Conservation (phyloP, 2,888 invertebrate species). For the Fragum sueziense region DNA sequence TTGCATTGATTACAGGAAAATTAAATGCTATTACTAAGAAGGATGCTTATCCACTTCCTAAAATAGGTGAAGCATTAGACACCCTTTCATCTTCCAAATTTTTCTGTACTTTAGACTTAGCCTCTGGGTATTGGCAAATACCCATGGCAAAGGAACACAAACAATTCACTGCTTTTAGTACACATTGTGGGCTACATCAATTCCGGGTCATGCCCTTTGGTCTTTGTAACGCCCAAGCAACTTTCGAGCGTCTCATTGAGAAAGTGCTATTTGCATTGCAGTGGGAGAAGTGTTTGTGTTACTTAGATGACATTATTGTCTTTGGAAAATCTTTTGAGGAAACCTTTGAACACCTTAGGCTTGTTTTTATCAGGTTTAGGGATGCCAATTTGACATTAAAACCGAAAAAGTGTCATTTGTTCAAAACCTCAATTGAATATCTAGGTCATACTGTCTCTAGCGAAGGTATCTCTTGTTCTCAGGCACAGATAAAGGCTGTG, state of each 20-base stretch:
- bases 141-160: not conserved
- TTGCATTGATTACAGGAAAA: constrained; percentile 7
- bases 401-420: constrained; percentile 55
- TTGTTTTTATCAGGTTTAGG: constrained; percentile 42
- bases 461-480: constrained; percentile 43
- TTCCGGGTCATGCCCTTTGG: constrained; percentile 53
- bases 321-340: constrained; percentile 32
- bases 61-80: not conserved
- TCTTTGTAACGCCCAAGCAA: constrained; percentile 42
- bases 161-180: not conserved
- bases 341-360: constrained; percentile 26
- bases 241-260: constrained; percentile 49
- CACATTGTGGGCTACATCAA: constrained; percentile 35
- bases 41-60: not conserved
- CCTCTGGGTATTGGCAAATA: constrained; percentile 6
- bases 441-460: constrained; percentile 50
- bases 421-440: constrained; percentile 33
- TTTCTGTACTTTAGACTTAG: constrained; percentile 2
- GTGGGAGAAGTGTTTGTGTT: constrained; percentile 34
- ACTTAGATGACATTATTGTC: constrained; percentile 48
- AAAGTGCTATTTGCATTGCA: constrained; percentile 23
- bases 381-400: constrained; percentile 50
- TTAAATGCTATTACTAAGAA: not conserved
- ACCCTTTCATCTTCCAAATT: not conserved
- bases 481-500: constrained; percentile 34